Base-by-base conservation (phyloP, 2,113 vertebrate species). In the Himantopus leucocephalus region DNA sequence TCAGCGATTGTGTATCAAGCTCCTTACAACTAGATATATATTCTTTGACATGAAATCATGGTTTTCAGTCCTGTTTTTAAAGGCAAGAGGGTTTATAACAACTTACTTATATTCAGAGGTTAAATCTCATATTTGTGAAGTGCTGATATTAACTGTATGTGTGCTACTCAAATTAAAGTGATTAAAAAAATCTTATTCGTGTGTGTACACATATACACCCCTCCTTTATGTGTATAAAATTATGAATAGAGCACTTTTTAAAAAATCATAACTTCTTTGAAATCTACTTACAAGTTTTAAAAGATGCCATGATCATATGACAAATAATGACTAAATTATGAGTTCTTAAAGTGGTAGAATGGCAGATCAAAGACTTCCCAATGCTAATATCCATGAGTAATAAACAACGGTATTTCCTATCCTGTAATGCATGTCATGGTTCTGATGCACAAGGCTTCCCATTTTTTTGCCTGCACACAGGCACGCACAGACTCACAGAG, bases 401-500 rank as follows among this genome's bases (percentile, higher is more conserved):
- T 17, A 73, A 82, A 23, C 32, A n/a, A 24, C 3, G 3, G 26
- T 58, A 86, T 74, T 92, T 85, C 95, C 82, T 64, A 80, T 14
- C 37, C 55, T 71, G 21, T 16, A 72, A 71, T 24, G 68, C 23
- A 53, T 9, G 30, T 26, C 73, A 34, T 12, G 34, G 73, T 60
- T 93, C 73, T 68, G 37, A 85, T 68, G 83, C 73, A 64, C 3
- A 74, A 56, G 32, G 39, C 41, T 78, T 89, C 27, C 23, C 7
- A 16, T 81, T 41, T 77, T 43, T 77, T 27, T 96, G 79, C 86
- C 85, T 91, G 95, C 73, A 56, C 32, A 22, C 34, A 95, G 45
- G 84, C 94, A 97, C 22, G 58, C 86, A 96, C 45, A 76, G 39
- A 53, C 93, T 96, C 67, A 72, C 94, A 50, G 73, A 94, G 66